Percentiles rank a stretch among this genome's conserved stretches.
Evolutionary conservation across 2,113 vertebrate genomes (phyloP).

Genomic region (Martes martes): DNA sequence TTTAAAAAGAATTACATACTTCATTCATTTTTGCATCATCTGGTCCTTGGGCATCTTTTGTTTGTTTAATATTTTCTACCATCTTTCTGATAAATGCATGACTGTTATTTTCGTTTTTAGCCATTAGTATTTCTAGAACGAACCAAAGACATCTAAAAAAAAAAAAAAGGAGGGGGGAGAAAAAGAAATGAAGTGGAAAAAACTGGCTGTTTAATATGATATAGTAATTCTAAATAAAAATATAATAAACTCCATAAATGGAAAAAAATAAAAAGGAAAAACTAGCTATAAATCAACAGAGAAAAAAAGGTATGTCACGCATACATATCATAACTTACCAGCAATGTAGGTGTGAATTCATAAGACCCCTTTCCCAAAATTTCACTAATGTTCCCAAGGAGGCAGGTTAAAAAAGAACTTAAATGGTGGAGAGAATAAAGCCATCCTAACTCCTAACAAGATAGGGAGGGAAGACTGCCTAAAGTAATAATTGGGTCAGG

Average conservation of each 20-base stretch:
- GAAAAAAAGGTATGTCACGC: neutral
- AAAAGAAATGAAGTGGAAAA: neutral
- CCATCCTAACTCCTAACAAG: neutral
- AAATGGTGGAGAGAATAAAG: neutral
- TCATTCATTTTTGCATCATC: constrained; percentile 97
- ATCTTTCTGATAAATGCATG: constrained; percentile 99
- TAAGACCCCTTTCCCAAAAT: neutral
- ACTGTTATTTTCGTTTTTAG: constrained; percentile 99
- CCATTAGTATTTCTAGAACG: constrained; percentile 97
- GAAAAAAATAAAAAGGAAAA: neutral
- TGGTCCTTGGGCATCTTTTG: constrained; percentile 95
- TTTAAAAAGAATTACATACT: constrained; percentile 81
- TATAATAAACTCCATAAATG: neutral
- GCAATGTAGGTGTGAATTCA: neutral
- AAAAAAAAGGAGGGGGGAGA: neutral
- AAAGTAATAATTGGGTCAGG: neutral
- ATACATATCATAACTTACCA: neutral
- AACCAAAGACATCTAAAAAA: constrained; percentile 95
- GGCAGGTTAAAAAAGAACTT: neutral
- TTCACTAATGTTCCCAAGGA: neutral
- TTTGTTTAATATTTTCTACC: constrained; percentile 99
- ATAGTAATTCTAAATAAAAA: constrained; percentile 4
- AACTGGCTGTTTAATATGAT: neutral
- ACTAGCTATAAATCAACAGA: neutral
- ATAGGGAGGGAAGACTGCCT: neutral